Percentiles rank a stretch among this genome's conserved stretches.
Evolutionary conservation across 2,888 invertebrate species (phyloP).

Genomic region (Drosophila subquinaria): DNA sequence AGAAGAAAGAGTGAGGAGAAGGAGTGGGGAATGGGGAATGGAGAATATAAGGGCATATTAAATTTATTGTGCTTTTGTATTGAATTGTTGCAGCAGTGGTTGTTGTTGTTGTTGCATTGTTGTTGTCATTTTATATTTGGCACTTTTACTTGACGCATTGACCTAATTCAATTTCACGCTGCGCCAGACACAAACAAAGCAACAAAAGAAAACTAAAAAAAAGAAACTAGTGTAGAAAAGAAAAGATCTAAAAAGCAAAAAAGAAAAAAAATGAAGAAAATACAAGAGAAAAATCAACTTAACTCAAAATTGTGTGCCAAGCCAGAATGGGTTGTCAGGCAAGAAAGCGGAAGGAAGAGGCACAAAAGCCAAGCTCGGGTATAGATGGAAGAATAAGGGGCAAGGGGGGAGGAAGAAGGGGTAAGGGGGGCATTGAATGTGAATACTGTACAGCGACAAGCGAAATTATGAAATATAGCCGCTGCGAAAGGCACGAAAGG

Average conservation of each 20-base stretch:
- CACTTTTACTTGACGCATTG: constrained; percentile 73
- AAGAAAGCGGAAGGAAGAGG: neutral
- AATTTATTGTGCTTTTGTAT: constrained; percentile 51
- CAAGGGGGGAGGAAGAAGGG: neutral
- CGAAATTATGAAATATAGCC: constrained; percentile 73
- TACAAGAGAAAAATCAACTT: constrained; percentile 65
- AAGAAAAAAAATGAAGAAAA: constrained; percentile 10
- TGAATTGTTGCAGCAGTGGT: neutral
- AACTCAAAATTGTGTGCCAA: constrained; percentile 61
- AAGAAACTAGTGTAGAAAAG: constrained; percentile 15
- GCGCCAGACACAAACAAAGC: constrained; percentile 58
- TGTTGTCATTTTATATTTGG: constrained; percentile 64
- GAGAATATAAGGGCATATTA: constrained; percentile 53
- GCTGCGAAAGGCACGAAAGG: constrained; percentile 37
- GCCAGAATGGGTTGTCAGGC: constrained; percentile 19
- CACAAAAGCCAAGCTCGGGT: neutral
- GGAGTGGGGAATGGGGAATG: neutral
- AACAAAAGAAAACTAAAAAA: constrained; percentile 8
- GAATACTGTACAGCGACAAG: constrained; percentile 52
- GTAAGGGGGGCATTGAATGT: constrained; percentile 22
- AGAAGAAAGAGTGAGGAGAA: neutral
- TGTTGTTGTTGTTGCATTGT: constrained; percentile 23
- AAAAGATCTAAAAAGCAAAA: constrained; percentile 10
- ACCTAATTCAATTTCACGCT: constrained; percentile 78
- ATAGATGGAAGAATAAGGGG: neutral